Evolutionary conservation across 2,888 invertebrate species (phyloP), one percentile per base, ranked within the genome.

Genomic region (Itoplectis maculator): DNA sequence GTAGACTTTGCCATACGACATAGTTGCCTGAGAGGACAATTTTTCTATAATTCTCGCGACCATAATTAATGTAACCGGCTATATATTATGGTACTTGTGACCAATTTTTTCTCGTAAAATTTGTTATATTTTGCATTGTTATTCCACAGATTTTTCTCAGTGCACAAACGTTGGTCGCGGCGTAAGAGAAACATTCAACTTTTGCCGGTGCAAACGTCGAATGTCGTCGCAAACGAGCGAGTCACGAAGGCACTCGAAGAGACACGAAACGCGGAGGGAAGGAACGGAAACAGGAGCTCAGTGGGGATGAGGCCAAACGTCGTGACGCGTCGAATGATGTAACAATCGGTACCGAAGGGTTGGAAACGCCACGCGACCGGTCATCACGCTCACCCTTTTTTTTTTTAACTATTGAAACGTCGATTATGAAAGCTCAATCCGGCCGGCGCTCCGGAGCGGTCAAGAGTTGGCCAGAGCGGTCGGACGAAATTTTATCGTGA

Each of bases 311-410:
- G 29, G 29, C 29, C 29, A 29, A 37, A 40, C 35, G 15, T 40
- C 29, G 37, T 63, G 68, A 73, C 49, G 56, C 35, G 13, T 69
- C 9, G 56, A 66, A 76, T 70, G 59, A 54, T 70, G 59, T 11
- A 70, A 69, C 45, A 82, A 83, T 78, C 70, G 81, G 68, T 73
- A 82, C 79, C 76, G 29, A 65, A 81, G 69, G 83, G 75, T 72
- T 73, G 49, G n/a, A n/a, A 40, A 45, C 54, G 74, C 74, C 84
- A 82, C 79, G 84, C 69, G 82, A 74, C 65, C 20, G 51, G 29
- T 73, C 73, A 63, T 79, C 66, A 63, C n/a, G 18, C 18, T 54
- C 49, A n/a, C 66, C 56, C 51, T 61, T 70, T 72, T 8, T 37
- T 37, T 51, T 73, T 15, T 76, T 59, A 51, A 72, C 23, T 65